Evolutionary conservation across 2,888 invertebrate genomes (phyloP), one percentile per base, ranked within the genome.

Genomic region (Tachina grossa): DNA sequence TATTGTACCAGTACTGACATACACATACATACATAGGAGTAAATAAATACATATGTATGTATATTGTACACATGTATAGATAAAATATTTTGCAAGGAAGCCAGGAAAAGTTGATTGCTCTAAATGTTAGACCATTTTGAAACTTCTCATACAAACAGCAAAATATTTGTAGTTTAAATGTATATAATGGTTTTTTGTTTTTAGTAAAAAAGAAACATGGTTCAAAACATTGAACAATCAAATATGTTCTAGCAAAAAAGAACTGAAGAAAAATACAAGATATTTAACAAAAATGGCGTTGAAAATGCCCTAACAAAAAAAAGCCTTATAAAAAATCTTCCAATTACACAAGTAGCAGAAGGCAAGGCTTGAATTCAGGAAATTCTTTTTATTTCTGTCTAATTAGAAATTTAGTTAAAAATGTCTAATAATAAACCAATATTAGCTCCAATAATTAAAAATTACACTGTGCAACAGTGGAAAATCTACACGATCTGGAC

Each of bases 71-170:
- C 43, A 9, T 61, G 41, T 61, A 6, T 14, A 43, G 39, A 79
- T 79, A 57, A 57, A 16, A 47, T 63, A 39, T 71, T 71, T 79
- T 53, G 43, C 22, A 59, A 51, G 11, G 41, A 59, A 72, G 31
- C 31, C 9, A 57, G 22, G 45, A 39, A 19, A 41, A n/a, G 61
- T 59, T 63, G 61, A 69, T 53, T 71, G 47, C 71, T 55, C 10
- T n/a, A 63, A 57, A 77, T 68, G 66, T 66, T 66, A 41, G 57
- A 68, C 47, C 55, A 77, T 49, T 77, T 77, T 76, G 39, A 49
- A 74, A 74, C 41, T 41, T 49, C 61, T 71, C 22, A n/a, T 10
- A 55, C 43, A 9, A 71, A 51, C 61, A 61, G 16, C 16, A 13
- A 61, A 61, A 61, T 72, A 41, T 39, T 49, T 72, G 31, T 53